phyloP scores from a whole-genome alignment of 2,113 vertebrate species.

The Hippocampus abdominalis region DNA sequence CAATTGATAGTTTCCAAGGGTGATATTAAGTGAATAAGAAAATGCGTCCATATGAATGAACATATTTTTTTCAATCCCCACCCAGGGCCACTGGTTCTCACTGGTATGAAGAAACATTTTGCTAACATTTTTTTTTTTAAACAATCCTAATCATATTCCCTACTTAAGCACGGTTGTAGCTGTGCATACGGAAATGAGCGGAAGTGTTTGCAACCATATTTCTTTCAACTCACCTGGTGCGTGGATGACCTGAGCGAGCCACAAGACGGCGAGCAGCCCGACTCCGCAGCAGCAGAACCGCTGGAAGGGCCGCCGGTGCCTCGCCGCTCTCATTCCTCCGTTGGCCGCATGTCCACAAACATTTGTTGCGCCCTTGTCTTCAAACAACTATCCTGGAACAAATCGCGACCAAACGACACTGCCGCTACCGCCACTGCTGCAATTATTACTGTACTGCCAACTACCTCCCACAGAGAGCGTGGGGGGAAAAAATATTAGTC shows the following conservation, averaged over 20 bases:
- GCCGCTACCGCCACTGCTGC: neutral
- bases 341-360: constrained; percentile 57
- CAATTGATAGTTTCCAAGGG: too few species aligned
- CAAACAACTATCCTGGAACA: constrained; percentile 18
- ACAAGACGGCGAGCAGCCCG: constrained; percentile 67
- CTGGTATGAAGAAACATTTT: too few species aligned
- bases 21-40: too few species aligned
- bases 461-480: constrained; percentile 22
- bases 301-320: constrained; percentile 69
- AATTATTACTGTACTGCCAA: neutral
- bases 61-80: too few species aligned
- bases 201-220: neutral
- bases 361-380: constrained; percentile 52
- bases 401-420: neutral
- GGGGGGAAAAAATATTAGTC: neutral
- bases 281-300: constrained; percentile 75
- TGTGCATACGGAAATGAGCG: neutral
- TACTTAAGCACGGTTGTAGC: neutral
- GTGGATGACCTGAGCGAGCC: constrained; percentile 68
- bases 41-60: too few species aligned
- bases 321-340: constrained; percentile 70
- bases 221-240: constrained; percentile 64
- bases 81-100: too few species aligned
- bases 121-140: too few species aligned
- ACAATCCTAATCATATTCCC: neutral